Conservation (phyloP, 2,888 invertebrate species). For the Pyrrhia umbra region DNA sequence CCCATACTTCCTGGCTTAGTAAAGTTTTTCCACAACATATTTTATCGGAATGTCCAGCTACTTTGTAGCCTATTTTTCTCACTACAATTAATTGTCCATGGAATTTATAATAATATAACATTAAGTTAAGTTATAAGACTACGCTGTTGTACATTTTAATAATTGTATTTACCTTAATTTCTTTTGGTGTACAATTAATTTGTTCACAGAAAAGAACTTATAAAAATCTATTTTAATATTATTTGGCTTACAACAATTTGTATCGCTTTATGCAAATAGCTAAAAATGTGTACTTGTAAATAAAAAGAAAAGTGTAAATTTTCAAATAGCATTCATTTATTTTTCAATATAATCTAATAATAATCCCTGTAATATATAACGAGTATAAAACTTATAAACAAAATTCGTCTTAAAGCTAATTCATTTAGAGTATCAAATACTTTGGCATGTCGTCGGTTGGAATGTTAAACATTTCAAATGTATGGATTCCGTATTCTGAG, state of each 20-base stretch:
- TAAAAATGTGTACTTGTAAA: conserved; percentile 8
- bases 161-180: too few relatives aligned
- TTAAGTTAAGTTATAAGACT: too few relatives aligned
- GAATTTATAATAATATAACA: too few relatives aligned
- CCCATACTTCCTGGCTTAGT: too few relatives aligned
- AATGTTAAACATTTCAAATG: conserved; percentile 49
- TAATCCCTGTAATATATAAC: conserved; percentile 74
- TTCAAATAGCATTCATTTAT: conserved; percentile 51
- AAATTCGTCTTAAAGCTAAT: conserved; percentile 62
- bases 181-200: too few relatives aligned
- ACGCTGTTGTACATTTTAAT: too few relatives aligned
- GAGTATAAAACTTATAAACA: conserved; percentile 65
- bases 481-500: conserved; percentile 30
- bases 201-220: too few relatives aligned
- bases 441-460: conserved; percentile 74
- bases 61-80: too few relatives aligned
- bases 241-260: conserved; percentile 1
- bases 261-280: background rate
- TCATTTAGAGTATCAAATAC: conserved; percentile 72
- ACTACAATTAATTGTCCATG: too few relatives aligned
- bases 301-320: conserved; percentile 33
- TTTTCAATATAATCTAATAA: conserved; percentile 65
- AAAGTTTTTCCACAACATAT: too few relatives aligned
- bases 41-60: too few relatives aligned
- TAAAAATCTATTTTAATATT: too few relatives aligned